phyloP scores from a whole-genome alignment of 35 echinoderm and acorn worm genomes.

The Apostichopus californicus region DNA sequence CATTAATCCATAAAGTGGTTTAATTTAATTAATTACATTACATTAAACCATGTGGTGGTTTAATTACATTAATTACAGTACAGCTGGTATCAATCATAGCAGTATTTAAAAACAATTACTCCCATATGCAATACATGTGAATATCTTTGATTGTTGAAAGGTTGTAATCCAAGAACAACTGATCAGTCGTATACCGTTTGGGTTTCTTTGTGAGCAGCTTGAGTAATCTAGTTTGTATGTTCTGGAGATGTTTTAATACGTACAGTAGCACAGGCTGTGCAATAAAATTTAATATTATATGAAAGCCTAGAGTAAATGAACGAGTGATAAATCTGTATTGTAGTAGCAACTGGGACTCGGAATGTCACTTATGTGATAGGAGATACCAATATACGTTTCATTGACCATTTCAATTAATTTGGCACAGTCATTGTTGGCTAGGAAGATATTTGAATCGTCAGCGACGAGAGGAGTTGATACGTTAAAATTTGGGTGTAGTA shows the following conservation, averaged over 20 bases:
- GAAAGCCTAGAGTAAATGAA: background rate
- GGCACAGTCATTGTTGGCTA: background rate
- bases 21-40: too few relatives aligned
- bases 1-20: background rate
- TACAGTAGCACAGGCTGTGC: background rate
- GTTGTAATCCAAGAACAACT: background rate
- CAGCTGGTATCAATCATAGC: background rate
- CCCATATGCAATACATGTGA: background rate
- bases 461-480: background rate
- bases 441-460: background rate
- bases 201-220: too few relatives aligned
- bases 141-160: background rate
- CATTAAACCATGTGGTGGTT: too few relatives aligned
- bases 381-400: background rate
- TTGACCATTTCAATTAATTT: background rate
- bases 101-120: background rate
- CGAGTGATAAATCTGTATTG: too few relatives aligned
- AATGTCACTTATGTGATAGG: background rate
- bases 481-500: background rate
- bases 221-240: background rate
- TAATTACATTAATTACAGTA: background rate
- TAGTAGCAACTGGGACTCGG: background rate
- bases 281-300: background rate
- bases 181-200: too few relatives aligned
- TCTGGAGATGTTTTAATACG: background rate